These are phyloP conservation scores for Fregata magnificens DNA, from an alignment of 2,113 vertebrate species.

Conservation along the genomic window DNA sequence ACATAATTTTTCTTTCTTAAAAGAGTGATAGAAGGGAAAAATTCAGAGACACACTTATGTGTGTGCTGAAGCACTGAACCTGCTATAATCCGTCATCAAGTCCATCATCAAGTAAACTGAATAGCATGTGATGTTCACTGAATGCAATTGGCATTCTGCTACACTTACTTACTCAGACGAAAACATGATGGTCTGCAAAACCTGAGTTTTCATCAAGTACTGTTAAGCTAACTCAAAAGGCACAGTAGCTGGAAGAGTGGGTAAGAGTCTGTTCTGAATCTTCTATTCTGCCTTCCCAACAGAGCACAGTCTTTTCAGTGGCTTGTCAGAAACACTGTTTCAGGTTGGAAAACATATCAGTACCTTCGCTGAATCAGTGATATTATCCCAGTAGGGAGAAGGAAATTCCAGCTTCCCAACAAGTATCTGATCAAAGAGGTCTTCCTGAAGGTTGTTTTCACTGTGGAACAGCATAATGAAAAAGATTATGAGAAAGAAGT, in stretches of 20 bases:
- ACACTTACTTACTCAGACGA: neutral
- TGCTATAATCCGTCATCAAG: neutral
- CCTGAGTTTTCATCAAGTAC: neutral
- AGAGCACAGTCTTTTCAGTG: neutral
- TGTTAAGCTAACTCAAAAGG: neutral
- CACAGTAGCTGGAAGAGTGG: neutral
- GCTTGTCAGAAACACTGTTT: neutral
- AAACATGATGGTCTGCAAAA: neutral
- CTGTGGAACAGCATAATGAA: slow-evolving; percentile 64
- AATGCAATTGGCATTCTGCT: neutral
- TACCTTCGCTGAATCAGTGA: slow-evolving; percentile 94
- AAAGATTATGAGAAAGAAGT: neutral
- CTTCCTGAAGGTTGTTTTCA: slow-evolving; percentile 94
- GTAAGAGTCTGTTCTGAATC: neutral
- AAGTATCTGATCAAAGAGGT: slow-evolving; percentile 97
- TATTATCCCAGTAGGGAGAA: slow-evolving; percentile 97
- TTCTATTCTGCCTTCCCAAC: neutral
- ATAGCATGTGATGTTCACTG: neutral
- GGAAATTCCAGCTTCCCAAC: slow-evolving; percentile 91
- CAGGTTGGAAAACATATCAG: neutral
- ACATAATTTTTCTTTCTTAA: neutral
- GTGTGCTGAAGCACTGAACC: neutral
- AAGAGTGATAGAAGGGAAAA: neutral
- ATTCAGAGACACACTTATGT: neutral
- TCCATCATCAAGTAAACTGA: neutral